Conservation (phyloP, 2,797 vertebrate species). For the Botia almorhae region DNA sequence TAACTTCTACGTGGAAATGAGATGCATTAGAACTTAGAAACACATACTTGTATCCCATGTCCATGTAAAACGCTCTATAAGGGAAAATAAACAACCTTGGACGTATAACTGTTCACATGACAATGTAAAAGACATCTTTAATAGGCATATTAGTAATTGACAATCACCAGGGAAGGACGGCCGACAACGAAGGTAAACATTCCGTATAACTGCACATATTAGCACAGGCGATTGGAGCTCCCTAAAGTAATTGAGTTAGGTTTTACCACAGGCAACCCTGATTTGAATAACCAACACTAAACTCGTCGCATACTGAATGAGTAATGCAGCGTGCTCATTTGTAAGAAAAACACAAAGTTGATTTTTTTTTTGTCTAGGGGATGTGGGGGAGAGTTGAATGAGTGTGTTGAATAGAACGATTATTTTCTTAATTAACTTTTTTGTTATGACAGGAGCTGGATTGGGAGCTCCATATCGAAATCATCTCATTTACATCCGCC, state of each 20-base stretch:
- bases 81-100: background rate
- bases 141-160: constrained; percentile 24
- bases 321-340: constrained; percentile 36
- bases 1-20: background rate
- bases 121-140: background rate
- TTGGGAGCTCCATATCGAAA: constrained; percentile 66
- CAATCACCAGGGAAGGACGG: constrained; percentile 16
- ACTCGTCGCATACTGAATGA: constrained; percentile 40
- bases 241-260: constrained; percentile 51
- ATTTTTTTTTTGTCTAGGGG: constrained; percentile 9
- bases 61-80: background rate
- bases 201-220: constrained; percentile 52
- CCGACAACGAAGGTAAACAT: constrained; percentile 36
- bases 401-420: constrained; percentile 61
- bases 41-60: background rate
- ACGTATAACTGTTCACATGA: background rate
- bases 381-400: constrained; percentile 50
- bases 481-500: constrained; percentile 63
- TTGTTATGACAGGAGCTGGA: constrained; percentile 64
- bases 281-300: constrained; percentile 62
- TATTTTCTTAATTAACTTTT: constrained; percentile 71
- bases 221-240: constrained; percentile 50
- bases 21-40: background rate
- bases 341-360: constrained; percentile 43
- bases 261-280: constrained; percentile 47